Base-by-base conservation (phyloP, 2,797 vertebrate genomes). In the Sarcoramphus papa region DNA sequence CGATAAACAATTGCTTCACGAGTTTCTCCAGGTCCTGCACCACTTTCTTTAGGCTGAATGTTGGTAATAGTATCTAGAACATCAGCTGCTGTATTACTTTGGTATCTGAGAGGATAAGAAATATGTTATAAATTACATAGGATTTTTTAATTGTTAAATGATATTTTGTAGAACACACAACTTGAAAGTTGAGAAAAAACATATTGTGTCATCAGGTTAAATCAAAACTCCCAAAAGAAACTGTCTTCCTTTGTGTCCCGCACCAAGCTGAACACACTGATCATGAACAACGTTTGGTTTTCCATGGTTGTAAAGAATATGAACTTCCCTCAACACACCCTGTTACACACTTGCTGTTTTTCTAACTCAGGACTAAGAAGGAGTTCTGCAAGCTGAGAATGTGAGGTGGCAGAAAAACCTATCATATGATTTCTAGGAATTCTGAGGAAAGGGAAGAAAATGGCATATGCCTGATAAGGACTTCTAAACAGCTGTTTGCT, bases 41-140 rank as follows among this genome's bases (percentile, higher is more conserved):
- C 98, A 31, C 98, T 98, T 97, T 99, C 98, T 93, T 99, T 99
- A 68, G 99, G 99, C 79, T 99, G 99, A 93, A 99, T 99, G 90
- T 98, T 98, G 82, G 98, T 98, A 95, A 99, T 98, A 12, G 98
- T 98, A 88, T 98, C 98, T 6, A 99, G 96, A 68, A 99, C 97
- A 47, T 97, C 98, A 87, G 98, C 98, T 72, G 98, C 98, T 27
- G 98, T 98, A 79, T 98, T 99, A 67, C 98, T 98, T 96, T 99
- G 99, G 88, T 98, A 99, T 77, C 99, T 99, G 94, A 85, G 48
- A 86, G 33, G 43, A 47, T 62, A 96, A 69, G 80, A 82, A 92
- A 80, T 21, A 54, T 2, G 11, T 73, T 56, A 72, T 35, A 92
- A 43, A 8, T 27, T 64, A 82, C 31, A 16, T 1, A 65, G 28